A percentile compares a stretch with the other conserved stretches of the same genome.
Evolutionary conservation across 2,888 invertebrate genomes (phyloP).

Genomic region (Pollenia labialis): DNA sequence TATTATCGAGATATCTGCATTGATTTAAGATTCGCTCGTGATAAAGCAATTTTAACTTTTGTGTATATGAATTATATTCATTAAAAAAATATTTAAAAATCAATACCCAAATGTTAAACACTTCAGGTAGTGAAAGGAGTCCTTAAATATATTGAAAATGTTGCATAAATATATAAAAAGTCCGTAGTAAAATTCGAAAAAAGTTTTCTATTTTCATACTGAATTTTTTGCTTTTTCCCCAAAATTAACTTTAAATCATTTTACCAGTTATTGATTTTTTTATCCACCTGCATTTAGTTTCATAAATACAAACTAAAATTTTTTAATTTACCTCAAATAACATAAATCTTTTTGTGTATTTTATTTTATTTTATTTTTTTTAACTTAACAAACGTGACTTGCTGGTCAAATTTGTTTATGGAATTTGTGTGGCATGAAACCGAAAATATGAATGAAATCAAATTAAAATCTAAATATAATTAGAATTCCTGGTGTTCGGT

Average conservation of each 20-base stretch:
- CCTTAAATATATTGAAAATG: too few relatives aligned
- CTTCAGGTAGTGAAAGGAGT: too few relatives aligned
- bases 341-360: neutral
- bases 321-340: slow-evolving; percentile 16
- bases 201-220: neutral
- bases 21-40: too few relatives aligned
- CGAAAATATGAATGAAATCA: neutral
- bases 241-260: neutral
- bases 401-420: slow-evolving; percentile 17
- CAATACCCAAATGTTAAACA: too few relatives aligned
- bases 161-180: too few relatives aligned
- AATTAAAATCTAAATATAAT: slow-evolving; percentile 32
- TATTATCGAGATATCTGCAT: too few relatives aligned
- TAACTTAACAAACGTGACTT: slow-evolving; percentile 34
- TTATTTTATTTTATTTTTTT: neutral
- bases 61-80: too few relatives aligned
- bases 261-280: too few relatives aligned
- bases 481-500: slow-evolving; percentile 1
- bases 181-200: too few relatives aligned
- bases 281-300: neutral
- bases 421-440: slow-evolving; percentile 1
- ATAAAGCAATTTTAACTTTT: too few relatives aligned
- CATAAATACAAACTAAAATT: neutral
- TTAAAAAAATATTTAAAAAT: too few relatives aligned
- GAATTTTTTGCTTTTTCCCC: neutral